These are phyloP conservation scores for Cyphomyrmex costatus DNA, from an alignment of 1,140 invertebrate genomes.

Conservation along the genomic window DNA sequence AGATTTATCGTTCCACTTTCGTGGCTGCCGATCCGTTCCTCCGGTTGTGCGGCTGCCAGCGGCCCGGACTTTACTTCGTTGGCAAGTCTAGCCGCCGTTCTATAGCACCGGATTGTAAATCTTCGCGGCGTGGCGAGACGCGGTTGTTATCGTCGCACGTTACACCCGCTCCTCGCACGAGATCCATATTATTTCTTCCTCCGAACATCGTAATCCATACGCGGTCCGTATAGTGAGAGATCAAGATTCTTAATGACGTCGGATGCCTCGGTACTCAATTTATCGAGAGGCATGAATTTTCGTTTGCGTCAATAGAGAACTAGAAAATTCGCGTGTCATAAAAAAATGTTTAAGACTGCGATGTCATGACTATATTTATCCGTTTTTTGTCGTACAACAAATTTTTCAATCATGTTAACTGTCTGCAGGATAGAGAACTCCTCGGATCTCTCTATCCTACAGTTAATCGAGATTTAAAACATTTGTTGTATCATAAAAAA, in stretches of 20 bases:
- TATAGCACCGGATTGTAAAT: conserved; percentile 68
- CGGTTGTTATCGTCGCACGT: conserved; percentile 48
- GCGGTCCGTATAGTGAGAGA: background rate
- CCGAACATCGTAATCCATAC: conserved; percentile 6
- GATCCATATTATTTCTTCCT: conserved; percentile 29
- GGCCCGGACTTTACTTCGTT: conserved; percentile 27
- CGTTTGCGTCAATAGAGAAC: too few relatives aligned
- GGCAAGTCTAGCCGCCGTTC: conserved; percentile 36
- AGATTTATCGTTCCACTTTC: conserved; percentile 74
- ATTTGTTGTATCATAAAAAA: too few relatives aligned
- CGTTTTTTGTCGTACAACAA: too few relatives aligned
- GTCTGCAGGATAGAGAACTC: too few relatives aligned
- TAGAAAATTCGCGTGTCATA: background rate
- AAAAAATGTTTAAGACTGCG: background rate
- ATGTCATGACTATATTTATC: too few relatives aligned
- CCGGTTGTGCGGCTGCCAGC: conserved; percentile 29
- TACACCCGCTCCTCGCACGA: conserved; percentile 1
- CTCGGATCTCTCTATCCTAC: too few relatives aligned
- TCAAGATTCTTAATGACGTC: background rate
- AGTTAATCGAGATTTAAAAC: too few relatives aligned
- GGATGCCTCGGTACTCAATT: background rate
- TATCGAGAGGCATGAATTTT: background rate
- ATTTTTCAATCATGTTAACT: too few relatives aligned
- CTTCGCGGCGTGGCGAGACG: conserved; percentile 29
- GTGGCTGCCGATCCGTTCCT: conserved; percentile 64